Evolutionary conservation across 1,140 invertebrate species (phyloP), one percentile per base, ranked within the genome.

Genomic region (Ptiloglossa arizonensis): DNA sequence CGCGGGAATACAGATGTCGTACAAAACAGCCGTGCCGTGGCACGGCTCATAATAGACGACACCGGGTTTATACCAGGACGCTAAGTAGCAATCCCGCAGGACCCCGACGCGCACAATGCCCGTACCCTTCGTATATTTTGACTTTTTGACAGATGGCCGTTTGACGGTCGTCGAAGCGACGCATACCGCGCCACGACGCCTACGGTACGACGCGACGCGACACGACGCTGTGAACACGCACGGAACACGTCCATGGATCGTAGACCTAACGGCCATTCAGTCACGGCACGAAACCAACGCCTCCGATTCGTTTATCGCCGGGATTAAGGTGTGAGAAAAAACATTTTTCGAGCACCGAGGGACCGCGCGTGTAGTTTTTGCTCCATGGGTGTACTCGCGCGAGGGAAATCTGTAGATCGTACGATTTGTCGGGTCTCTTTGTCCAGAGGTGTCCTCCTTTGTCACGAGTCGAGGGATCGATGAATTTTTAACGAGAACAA

Each of bases 61-160:
- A 82, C 69, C 62, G 66, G 83, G 71, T 85, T 78, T 86, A 87
- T 89, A 87, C 80, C 83, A 86, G 77, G 48, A 86, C 86, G 84
- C 89, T 91, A 91, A 91, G 90, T 91, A 91, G 88, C 87, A 86
- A 90, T 89, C 88, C 89, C 89, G 85, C 90, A 90, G 90, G 85
- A 90, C 80, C 66, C 80, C 66, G 67, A 48, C 54, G 63, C 2
- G 76, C 73, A 90, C 89, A 90, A 90, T 89, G 78, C 72, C 35
- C 67, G 70, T 82, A 89, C 89, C 89, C 89, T 87, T 87, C 85
- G 86, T 89, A 80, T 91, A 90, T 91, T 91, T 91, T 91, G 90
- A 91, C 90, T 91, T 91, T 90, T 91, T 91, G 90, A 91, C 90
- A 91, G 90, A 91, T 91, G 90, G 89, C 79, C 71, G 69, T 27